Evolutionary conservation across 2,113 vertebrate genomes (phyloP), one percentile per base, ranked within the genome.

Genomic region (Datnioides undecimradiatus): DNA sequence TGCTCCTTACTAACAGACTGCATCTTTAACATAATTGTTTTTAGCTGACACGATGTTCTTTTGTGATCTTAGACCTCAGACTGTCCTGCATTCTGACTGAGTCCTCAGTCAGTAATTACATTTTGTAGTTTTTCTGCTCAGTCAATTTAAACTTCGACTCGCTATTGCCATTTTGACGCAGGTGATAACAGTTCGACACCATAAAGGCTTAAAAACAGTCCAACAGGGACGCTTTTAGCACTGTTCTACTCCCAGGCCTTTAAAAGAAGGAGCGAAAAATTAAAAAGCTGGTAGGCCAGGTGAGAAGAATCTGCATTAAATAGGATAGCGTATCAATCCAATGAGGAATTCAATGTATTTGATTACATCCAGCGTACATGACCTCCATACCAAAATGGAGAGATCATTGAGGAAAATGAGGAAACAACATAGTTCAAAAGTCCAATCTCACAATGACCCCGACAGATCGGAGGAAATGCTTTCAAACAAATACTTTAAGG

Each of bases 401-500:
- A 9, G 2, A 12, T 34, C n/a, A 29, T 1, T 60, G 3, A 34
- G 7, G 4, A 70, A 45, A 31, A 73, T 2, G 5, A 55, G 1
- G n/a, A 62, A 78, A 33, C 16, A 23, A 41, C 29, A 21, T 17
- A 5, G 4, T 43, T 8, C 25, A 0, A 51, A 58, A 55, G 27
- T 63, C 13, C 49, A 41, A 9, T 29, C 14, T 51, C 33, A 27
- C 73, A 54, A 33, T 48, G 48, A n/a, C 34, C 21, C 45, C 25
- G 19, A 34, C 43, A 55, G 72, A 80, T 55, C 0, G 21, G n/a
- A 23, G 8, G 34, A 71, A 73, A 55, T 38, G 3, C 4, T 68
- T 25, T 38, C 3, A 38, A 43, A 58, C 60, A 69, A 77, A 79
- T 64, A 21, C 21, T 85, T 34, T 2, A 9, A 51, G 45, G 25